phyloP scores from a whole-genome alignment of 92 coral and sea anemone genomes.

The Nematostella vectensis region DNA sequence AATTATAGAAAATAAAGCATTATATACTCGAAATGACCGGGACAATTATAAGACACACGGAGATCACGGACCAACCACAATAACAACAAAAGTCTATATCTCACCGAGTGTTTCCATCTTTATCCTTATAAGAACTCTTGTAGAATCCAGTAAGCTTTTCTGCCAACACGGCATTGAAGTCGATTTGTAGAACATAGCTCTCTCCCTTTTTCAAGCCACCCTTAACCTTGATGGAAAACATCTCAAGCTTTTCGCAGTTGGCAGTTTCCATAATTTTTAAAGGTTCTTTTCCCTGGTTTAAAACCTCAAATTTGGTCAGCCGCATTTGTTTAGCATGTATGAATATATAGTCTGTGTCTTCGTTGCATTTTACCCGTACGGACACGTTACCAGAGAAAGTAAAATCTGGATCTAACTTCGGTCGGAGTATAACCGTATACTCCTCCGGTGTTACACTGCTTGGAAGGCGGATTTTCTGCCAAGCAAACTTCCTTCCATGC shows the following conservation, averaged over 20 bases:
- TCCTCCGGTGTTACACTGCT: constrained; percentile 45
- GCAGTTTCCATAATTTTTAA: constrained; percentile 8
- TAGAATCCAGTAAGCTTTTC: constrained; percentile 76
- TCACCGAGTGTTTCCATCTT: too few relatives aligned
- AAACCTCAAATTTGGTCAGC: constrained; percentile 14
- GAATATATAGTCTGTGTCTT: constrained; percentile 41
- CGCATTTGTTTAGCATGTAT: constrained; percentile 55
- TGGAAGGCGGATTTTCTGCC: constrained; percentile 59
- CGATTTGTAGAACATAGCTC: constrained; percentile 35
- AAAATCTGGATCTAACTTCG: constrained; percentile 54
- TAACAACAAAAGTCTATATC: too few relatives aligned
- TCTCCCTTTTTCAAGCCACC: constrained; percentile 24
- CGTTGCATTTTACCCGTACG: constrained; percentile 35
- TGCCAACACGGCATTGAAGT: constrained; percentile 42
- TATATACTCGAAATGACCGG: too few relatives aligned
- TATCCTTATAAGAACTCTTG: constrained; percentile 66
- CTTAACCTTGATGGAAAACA: constrained; percentile 36
- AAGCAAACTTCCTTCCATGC: constrained; percentile 11
- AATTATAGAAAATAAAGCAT: too few relatives aligned
- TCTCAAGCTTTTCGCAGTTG: constrained; percentile 39
- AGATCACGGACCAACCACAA: too few relatives aligned
- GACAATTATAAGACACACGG: too few relatives aligned
- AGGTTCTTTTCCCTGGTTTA: not conserved
- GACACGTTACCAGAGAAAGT: constrained; percentile 59
- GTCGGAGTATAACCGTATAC: constrained; percentile 59